A percentile compares a stretch with the other conserved stretches of the same genome.
Evolutionary conservation across 2,797 vertebrate species (phyloP).

Genomic region (Coilia nasus): DNA sequence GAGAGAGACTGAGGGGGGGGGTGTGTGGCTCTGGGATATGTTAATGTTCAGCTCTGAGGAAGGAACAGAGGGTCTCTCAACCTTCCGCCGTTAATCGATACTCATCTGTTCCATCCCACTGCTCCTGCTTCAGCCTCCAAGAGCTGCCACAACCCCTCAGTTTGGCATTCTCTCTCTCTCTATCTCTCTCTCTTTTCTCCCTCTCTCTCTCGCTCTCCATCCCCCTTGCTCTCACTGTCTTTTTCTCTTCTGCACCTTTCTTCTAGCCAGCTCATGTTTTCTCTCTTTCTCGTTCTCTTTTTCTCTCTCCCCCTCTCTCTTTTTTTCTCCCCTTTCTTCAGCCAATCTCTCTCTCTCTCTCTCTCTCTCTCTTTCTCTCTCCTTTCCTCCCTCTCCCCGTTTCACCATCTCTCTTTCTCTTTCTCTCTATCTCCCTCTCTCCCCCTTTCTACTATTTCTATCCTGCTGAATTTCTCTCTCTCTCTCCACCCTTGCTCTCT

Average conservation of each 20-base stretch:
- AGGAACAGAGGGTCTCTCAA: conserved; percentile 7
- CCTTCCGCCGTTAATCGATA: conserved; percentile 52
- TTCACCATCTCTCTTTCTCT: conserved; percentile 34
- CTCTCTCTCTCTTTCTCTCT: conserved; percentile 30
- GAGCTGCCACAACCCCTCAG: not conserved
- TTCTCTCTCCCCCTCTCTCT: not conserved
- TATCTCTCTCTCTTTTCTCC: not conserved
- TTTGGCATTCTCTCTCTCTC: not conserved
- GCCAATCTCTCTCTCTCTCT: conserved; percentile 22
- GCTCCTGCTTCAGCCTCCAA: not conserved
- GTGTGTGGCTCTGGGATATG: conserved; percentile 25
- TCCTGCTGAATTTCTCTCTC: too few relatives aligned
- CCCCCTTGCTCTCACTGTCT: not conserved
- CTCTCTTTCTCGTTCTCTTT: too few relatives aligned
- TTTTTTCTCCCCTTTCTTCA: not conserved
- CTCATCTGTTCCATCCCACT: conserved; percentile 42
- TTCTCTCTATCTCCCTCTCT: conserved; percentile 22
- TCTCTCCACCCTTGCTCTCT: too few relatives aligned
- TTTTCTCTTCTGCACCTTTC: not conserved
- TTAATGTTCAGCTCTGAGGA: conserved; percentile 43
- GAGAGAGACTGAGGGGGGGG: not conserved
- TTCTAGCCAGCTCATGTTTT: too few relatives aligned
- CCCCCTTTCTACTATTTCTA: too few relatives aligned
- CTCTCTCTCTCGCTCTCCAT: too few relatives aligned
- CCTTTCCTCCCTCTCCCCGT: conserved; percentile 11